Evolutionary conservation across 2,797 vertebrate species (phyloP), one percentile per base, ranked within the genome.

Genomic region (Xiphophorus birchmanni): DNA sequence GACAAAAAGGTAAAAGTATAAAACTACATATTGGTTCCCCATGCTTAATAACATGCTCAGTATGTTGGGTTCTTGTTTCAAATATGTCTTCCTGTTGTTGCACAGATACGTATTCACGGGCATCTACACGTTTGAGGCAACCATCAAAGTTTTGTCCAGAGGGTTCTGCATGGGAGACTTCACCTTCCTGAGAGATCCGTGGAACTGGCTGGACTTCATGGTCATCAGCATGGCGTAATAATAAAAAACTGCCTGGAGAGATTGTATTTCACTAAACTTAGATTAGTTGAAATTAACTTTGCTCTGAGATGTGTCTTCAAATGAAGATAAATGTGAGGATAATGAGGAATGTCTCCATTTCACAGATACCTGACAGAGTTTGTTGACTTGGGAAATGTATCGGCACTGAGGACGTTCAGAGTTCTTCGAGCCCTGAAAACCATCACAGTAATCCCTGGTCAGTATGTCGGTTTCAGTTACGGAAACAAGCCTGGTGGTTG

Each of bases 131-230:
- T 97, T 99, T 2, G 98, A 99, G 90, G 98, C 98, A 10, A 91
- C 94, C 48, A 85, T 98, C 88, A 99, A 99, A 95, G 93, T 99
- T 79, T 75, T 97, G 56, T 96, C 98, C 0, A 94, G 98, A 85
- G 98, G 98, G 26, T 99, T 99, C 94, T 99, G 97, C 89, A 77
- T 97, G 0, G 97, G 98, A 0, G 9, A 69, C 73, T 99, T 99
- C 94, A 99, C 98, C 91, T 99, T 99, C 95, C 97, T 99, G 77
- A 94, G 96, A 0, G 98, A 99, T 85, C 98, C 98, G 0, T 99
- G 98, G 98, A 99, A 99, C 88, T 99, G 98, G 98, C 95, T 99
- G 90, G 98, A 99, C 95, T 99, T 99, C 94, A 97, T 98, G 89
- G 97, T 99, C 95, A 99, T 99, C 95, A 95, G 94, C 85, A 99